Base-by-base conservation (phyloP, 2,888 invertebrate species). In the Buathra laborator region DNA sequence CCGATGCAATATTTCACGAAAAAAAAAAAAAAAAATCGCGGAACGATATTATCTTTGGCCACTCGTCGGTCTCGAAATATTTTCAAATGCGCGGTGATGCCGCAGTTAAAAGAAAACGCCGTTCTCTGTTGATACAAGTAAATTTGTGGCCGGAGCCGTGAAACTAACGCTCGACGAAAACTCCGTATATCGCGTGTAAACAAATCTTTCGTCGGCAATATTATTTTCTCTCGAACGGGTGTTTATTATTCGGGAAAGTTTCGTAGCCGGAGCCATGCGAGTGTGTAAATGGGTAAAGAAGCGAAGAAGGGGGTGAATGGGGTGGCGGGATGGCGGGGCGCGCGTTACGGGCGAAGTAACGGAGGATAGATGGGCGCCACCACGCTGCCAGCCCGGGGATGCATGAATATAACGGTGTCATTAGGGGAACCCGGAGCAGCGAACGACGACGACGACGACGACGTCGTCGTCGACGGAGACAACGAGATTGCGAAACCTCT, bases 321-420 rank as follows among this genome's bases (percentile, higher is more conserved):
- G 67, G 68, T 19, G 43, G 59, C 16, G 12, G 19, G 14, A 14
- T 14, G 56, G 46, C 19, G 64, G 29, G 53, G 64, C 16, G 44
- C 24, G 76, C 53, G 70, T 44, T 53, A 71, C 64, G 64, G 9
- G 70, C 70, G 81, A 74, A 74, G 59, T 51, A 74, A 56, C 68
- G 68, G 12, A 16, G 14, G 19, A 75, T 44, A 24, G 46, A 56
- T 48, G 56, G 80, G 72, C 66, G 78, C 46, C 62, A 51, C 46
- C 62, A 51, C 70, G 62, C n/a, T 64, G 37, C 67, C 44, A 44
- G 70, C 51, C 81, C 44, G 76, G 70, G 62, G 84, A 76, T 80
- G 80, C 80, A 76, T 80, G 80, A 84, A 84, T 84, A 84, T 84
- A 84, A 81, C 74, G 48, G 81, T 74, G 74, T 84, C 84, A 84